phyloP scores from a whole-genome alignment of 2,888 invertebrate species.

The Polylopha cassiicola region DNA sequence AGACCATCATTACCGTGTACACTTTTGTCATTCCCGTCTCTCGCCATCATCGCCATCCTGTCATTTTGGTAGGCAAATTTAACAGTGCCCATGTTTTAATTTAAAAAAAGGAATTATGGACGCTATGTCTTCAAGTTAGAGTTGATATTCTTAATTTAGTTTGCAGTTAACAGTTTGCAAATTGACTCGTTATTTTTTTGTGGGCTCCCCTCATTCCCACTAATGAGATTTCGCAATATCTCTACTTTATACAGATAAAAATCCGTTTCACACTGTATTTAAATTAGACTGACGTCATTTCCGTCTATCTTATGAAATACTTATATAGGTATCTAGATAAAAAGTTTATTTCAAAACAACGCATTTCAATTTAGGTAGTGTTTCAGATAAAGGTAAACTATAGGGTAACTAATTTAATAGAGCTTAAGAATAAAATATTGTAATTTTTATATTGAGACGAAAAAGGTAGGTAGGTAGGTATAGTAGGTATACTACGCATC shows the following conservation, averaged over 20 bases:
- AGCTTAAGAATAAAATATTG: too few relatives aligned
- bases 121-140: background rate
- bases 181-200: slow-evolving; percentile 14
- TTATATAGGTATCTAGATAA: too few relatives aligned
- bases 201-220: slow-evolving; percentile 15
- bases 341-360: too few relatives aligned
- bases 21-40: slow-evolving; percentile 18
- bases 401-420: too few relatives aligned
- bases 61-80: slow-evolving; percentile 15
- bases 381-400: too few relatives aligned
- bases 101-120: background rate
- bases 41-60: background rate
- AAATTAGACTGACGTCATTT: slow-evolving; percentile 18
- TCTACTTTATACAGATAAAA: slow-evolving; percentile 18
- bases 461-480: too few relatives aligned
- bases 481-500: too few relatives aligned
- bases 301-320: background rate
- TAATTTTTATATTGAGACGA: too few relatives aligned
- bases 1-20: slow-evolving; percentile 20
- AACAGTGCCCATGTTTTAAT: slow-evolving; percentile 5
- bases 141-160: slow-evolving; percentile 1
- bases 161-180: background rate
- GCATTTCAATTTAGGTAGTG: too few relatives aligned
- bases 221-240: slow-evolving; percentile 21
- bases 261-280: slow-evolving; percentile 21